A percentile compares a stretch with the other conserved stretches of the same genome.
Conservation (phyloP, 2,888 invertebrate genomes). For the Drosophila subsilvestris region DNA sequence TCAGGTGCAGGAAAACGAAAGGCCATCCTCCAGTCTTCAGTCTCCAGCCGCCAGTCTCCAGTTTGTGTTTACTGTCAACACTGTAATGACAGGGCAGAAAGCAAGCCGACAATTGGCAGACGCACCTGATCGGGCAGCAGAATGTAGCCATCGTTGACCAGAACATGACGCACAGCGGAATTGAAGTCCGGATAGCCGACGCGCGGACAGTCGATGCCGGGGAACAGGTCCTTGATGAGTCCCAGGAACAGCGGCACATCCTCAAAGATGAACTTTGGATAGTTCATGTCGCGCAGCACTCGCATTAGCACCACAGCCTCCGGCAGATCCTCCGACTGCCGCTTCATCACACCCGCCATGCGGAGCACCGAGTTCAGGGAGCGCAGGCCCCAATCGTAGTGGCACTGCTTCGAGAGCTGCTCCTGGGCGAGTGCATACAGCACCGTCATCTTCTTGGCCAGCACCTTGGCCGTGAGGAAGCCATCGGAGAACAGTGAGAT, state of each 20-base stretch:
- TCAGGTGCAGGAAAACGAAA: neutral
- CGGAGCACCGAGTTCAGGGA: conserved; percentile 95
- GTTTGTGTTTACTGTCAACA: conserved; percentile 55
- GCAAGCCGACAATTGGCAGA: neutral
- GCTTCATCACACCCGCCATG: conserved; percentile 95
- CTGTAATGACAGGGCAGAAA: conserved; percentile 35
- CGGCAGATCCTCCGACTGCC: conserved; percentile 90
- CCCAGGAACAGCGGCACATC: conserved; percentile 96
- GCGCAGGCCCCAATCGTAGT: conserved; percentile 96
- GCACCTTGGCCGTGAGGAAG: conserved; percentile 93
- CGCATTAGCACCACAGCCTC: conserved; percentile 96
- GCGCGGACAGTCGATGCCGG: conserved; percentile 94
- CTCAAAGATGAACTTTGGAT: conserved; percentile 96
- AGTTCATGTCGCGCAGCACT: conserved; percentile 95
- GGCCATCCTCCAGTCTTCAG: too few relatives aligned
- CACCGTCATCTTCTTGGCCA: conserved; percentile 97
- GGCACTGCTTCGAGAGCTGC: conserved; percentile 95
- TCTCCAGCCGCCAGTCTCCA: neutral
- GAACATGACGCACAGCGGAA: conserved; percentile 89
- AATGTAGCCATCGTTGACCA: conserved; percentile 89
- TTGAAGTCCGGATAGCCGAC: conserved; percentile 95
- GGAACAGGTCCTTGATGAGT: conserved; percentile 93
- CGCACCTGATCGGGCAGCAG: conserved; percentile 88
- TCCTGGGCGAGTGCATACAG: conserved; percentile 93
- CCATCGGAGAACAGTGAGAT: conserved; percentile 97